Evolutionary conservation across 2,888 invertebrate species (phyloP), one percentile per base, ranked within the genome.

Genomic region (Nasonia oneida): DNA sequence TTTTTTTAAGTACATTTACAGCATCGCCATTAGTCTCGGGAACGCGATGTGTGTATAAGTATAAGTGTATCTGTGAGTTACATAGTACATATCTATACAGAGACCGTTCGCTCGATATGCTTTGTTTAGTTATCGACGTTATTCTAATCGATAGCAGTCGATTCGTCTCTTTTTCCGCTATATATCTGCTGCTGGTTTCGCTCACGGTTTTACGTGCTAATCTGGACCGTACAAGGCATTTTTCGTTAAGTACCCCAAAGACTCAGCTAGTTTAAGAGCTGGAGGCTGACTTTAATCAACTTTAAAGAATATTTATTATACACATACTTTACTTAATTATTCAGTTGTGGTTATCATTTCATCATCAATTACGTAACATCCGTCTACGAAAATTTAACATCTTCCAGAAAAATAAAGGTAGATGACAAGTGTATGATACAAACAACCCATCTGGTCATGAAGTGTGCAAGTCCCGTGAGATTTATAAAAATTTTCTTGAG

Each of bases 151-250:
- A 81, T 67, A 47, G 18, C 39, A 37, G 23, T 77, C 77, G 53
- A 76, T 53, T 81, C 37, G 57, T 29, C 67, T 71, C 42, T 77
- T 71, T 67, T 78, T n/a, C 39, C n/a, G n/a, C n/a, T n/a, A 61
- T 10, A n/a, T 29, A 29, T 71, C 71, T n/a, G 39, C 50, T 57
- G 18, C 29, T 50, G 37, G 76, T 88, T 85, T 80, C 42, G 33
- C 37, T 37, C 50, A 37, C 39, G n/a, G 70, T 42, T 37, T 61
- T 53, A 47, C 33, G 23, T 8, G 23, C 74, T 82, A 86, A 85
- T 88, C 87, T 89, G 88, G 88, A 90, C 88, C 89, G 76, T 86
- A 86, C 88, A 90, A 91, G 90, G 89, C 90, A 90, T 89, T 88
- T 89, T 89, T 88, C 86, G 82, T 89, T 89, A 88, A 89, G 86